Percentiles rank a stretch among this genome's conserved stretches.
Evolutionary conservation across 1,140 invertebrate genomes (phyloP).

Genomic region (Macrotrachela quadricornifera): DNA sequence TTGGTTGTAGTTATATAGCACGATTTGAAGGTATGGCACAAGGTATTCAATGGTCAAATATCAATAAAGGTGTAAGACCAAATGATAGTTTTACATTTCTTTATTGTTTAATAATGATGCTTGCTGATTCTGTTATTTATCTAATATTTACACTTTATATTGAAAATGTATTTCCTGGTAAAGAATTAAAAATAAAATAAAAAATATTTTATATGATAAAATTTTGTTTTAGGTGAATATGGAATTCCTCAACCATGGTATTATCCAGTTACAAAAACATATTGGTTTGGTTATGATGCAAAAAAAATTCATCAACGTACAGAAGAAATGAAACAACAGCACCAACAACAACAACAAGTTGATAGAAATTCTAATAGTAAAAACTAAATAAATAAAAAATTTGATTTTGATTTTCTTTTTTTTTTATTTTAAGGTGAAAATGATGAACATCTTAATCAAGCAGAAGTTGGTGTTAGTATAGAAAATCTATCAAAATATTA

Average conservation of each 20-base stretch:
- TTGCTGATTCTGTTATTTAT: slow-evolving; percentile 35
- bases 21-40: slow-evolving; percentile 40
- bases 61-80: slow-evolving; percentile 34
- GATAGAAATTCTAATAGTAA: too few species aligned
- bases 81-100: slow-evolving; percentile 1
- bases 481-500: slow-evolving; percentile 40
- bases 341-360: too few species aligned
- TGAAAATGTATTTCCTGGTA: slow-evolving; percentile 40
- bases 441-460: slow-evolving; percentile 13
- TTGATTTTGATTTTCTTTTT: too few species aligned
- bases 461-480: slow-evolving; percentile 40
- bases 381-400: too few species aligned
- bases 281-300: slow-evolving; percentile 33
- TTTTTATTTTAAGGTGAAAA: slow-evolving; percentile 9
- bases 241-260: slow-evolving; percentile 33
- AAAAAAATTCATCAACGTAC: not conserved
- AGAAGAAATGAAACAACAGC: too few species aligned
- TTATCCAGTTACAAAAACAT: slow-evolving; percentile 18
- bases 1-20: slow-evolving; percentile 44
- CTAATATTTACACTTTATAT: slow-evolving; percentile 38
- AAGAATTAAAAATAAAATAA: too few species aligned
- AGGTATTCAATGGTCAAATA: slow-evolving; percentile 53
- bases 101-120: slow-evolving; percentile 33
- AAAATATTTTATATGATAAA: too few species aligned
- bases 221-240: slow-evolving; percentile 18